phyloP scores from a whole-genome alignment of 2,888 invertebrate species.

The Lapara coniferarum region DNA sequence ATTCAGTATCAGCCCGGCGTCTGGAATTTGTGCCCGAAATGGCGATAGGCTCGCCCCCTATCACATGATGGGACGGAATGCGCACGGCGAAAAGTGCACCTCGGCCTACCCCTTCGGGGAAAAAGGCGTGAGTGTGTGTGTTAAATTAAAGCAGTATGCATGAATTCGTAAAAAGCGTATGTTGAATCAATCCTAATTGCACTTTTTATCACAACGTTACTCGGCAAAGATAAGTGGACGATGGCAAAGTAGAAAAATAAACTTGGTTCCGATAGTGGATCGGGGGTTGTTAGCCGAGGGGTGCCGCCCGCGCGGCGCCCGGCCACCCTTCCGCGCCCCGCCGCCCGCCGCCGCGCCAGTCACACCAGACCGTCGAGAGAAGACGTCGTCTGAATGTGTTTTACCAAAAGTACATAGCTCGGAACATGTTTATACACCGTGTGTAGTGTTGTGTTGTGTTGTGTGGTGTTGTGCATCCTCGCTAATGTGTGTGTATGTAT shows the following conservation, averaged over 20 bases:
- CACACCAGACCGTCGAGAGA: constrained; percentile 46
- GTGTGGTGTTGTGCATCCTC: constrained; percentile 9
- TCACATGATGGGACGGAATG: too few relatives aligned
- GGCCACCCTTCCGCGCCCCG: constrained; percentile 38
- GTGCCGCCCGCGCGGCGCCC: constrained; percentile 62
- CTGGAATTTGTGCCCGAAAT: too few relatives aligned
- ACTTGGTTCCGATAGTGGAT: constrained; percentile 50
- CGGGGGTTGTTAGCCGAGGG: constrained; percentile 27
- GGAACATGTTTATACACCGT: constrained; percentile 11
- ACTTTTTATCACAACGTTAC: constrained; percentile 49
- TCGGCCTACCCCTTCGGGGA: too few relatives aligned
- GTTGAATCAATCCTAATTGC: constrained; percentile 44
- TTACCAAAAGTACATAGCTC: constrained; percentile 6
- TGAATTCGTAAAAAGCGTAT: not conserved
- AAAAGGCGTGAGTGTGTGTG: too few relatives aligned
- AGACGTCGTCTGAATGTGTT: constrained; percentile 41
- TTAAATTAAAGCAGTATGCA: not conserved
- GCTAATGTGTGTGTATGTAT: constrained; percentile 4
- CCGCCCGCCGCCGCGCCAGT: constrained; percentile 50
- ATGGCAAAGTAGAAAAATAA: constrained; percentile 65
- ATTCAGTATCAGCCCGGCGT: too few relatives aligned
- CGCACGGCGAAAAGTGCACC: too few relatives aligned
- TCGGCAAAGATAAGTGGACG: constrained; percentile 58
- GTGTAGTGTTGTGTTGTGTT: constrained; percentile 30
- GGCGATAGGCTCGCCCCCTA: too few relatives aligned